Evolutionary conservation across 2,113 vertebrate species (phyloP), one percentile per base, ranked within the genome.

Genomic region (Austrofundulus limnaeus): DNA sequence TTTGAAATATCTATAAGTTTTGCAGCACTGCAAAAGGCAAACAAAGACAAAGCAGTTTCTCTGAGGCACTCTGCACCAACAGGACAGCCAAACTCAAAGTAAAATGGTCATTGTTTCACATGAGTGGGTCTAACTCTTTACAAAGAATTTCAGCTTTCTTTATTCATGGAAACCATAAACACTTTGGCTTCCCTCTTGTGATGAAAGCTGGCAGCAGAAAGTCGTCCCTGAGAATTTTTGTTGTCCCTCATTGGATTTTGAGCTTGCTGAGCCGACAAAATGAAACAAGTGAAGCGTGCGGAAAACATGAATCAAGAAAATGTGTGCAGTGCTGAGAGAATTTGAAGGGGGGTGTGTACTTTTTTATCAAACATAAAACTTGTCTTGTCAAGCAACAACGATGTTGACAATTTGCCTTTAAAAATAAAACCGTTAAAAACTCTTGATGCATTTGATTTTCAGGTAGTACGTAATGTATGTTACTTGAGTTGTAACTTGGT

Each of bases 1-100:
- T 66, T 55, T 63, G 57, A 75, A 63, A 59, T 80, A 73, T 75
- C 64, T 58, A 85, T 81, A 60, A 25, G 60, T 77, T 75, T 61
- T 5, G 2, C 17, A 16, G 66, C 23, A 16, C 39, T 37, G 61
- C 34, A 72, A 71, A 61, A 37, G 42, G 59, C 46, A 47, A 31
- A 61, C 47, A 66, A 60, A 62, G 28, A 72, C 61, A 58, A 21
- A 55, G 16, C 46, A 20, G 41, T 41, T 28, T 8, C 51, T 61
- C 25, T 49, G 53, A 61, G 56, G 34, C 2, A 19, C 71, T 50
- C 50, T 45, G 68, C 23, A n/a, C 14, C 28, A 21, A 28, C 42
- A 49, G 24, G 2, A 37, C n/a, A 38, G 49, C 43, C 14, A 24
- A 31, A 20, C 31, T 43, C 21, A 20, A 43, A 64, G 19, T 43